Percentiles rank a stretch among this genome's conserved stretches.
Conservation (phyloP, 1,140 invertebrate species). For the Drosophila yakuba region DNA sequence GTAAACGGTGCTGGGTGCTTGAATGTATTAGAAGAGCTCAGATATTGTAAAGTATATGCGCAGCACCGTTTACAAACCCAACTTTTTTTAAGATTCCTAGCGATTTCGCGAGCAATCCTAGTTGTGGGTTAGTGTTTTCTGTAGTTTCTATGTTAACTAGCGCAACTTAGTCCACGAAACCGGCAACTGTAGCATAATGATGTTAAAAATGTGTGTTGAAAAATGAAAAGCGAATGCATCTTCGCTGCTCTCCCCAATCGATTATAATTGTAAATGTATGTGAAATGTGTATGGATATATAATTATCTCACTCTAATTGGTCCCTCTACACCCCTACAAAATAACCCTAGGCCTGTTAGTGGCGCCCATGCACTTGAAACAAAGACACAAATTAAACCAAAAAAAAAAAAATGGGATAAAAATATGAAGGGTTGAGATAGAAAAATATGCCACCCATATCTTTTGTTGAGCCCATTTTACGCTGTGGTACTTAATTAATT, state of each 20-base stretch:
- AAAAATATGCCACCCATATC: slow-evolving; percentile 57
- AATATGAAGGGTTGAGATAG: slow-evolving; percentile 11
- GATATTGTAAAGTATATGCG: neutral
- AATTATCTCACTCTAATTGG: slow-evolving; percentile 23
- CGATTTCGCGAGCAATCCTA: slow-evolving; percentile 3
- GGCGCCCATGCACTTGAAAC: slow-evolving; percentile 29
- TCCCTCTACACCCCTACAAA: neutral
- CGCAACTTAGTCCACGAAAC: slow-evolving; percentile 67
- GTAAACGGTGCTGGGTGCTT: neutral
- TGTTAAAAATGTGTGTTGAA: slow-evolving; percentile 43
- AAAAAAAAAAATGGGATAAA: slow-evolving; percentile 37
- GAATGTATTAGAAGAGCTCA: neutral
- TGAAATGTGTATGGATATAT: slow-evolving; percentile 64
- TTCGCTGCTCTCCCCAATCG: slow-evolving; percentile 21
- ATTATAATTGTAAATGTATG: slow-evolving; percentile 62
- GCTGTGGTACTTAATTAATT: slow-evolving; percentile 78
- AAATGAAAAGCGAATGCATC: slow-evolving; percentile 10
- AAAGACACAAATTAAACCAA: slow-evolving; percentile 56
- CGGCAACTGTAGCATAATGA: slow-evolving; percentile 49
- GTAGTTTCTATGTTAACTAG: slow-evolving; percentile 76
- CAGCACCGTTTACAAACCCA: neutral
- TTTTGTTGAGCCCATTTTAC: slow-evolving; percentile 67
- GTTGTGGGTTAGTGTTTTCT: slow-evolving; percentile 66
- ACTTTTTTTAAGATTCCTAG: neutral
- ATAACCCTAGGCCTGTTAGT: slow-evolving; percentile 6